A percentile compares a stretch with the other conserved stretches of the same genome.
phyloP scores from a whole-genome alignment of 1,140 invertebrate genomes.

The Adelges cooleyi region DNA sequence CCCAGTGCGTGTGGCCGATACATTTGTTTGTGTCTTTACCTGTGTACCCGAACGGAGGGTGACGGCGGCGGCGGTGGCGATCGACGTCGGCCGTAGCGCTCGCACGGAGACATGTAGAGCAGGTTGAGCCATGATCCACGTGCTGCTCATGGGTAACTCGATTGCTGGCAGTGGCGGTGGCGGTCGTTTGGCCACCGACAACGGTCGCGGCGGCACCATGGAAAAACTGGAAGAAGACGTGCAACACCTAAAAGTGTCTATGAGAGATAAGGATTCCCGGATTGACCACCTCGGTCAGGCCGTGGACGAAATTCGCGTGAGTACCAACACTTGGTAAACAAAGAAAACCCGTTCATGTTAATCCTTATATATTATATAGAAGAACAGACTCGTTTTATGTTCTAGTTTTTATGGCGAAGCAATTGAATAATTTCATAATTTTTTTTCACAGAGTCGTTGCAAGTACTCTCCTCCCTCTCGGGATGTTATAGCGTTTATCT shows the following conservation, averaged over 20 bases:
- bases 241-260: not conserved
- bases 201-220: not conserved
- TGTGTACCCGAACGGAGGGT: not conserved
- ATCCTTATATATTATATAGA: too few species aligned
- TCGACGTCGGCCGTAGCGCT: not conserved
- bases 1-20: not conserved
- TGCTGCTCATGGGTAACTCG: conserved; percentile 10
- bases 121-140: conserved; percentile 6
- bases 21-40: too few species aligned
- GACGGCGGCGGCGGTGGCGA: not conserved
- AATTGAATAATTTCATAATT: too few species aligned
- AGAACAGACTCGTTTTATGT: too few species aligned
- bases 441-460: too few species aligned
- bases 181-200: not conserved
- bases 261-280: not conserved
- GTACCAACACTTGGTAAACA: too few species aligned
- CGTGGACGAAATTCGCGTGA: conserved; percentile 15
- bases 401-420: too few species aligned
- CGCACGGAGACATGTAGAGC: not conserved
- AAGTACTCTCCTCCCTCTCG: too few species aligned
- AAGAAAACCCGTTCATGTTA: too few species aligned
- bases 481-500: too few species aligned
- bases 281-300: not conserved
- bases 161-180: not conserved
- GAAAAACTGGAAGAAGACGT: not conserved